phyloP scores from a whole-genome alignment of 2,888 invertebrate species.

The Argynnis bischoffii region DNA sequence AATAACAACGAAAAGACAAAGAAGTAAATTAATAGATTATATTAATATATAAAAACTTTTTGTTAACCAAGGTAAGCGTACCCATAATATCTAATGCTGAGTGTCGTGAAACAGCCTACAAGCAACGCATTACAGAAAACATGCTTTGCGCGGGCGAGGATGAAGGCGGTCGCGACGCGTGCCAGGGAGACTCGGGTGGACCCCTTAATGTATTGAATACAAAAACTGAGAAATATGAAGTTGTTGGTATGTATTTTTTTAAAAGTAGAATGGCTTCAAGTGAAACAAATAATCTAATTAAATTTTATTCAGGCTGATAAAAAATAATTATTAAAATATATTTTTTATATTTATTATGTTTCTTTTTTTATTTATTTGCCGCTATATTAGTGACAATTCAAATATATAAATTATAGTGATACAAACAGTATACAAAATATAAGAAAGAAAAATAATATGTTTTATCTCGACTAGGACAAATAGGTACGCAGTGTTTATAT shows the following conservation, averaged over 20 bases:
- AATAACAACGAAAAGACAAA: not conserved
- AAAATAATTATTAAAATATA: too few species aligned
- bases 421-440: too few species aligned
- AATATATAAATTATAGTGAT: too few species aligned
- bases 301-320: not conserved
- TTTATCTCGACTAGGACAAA: too few species aligned
- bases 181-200: slow-evolving; percentile 92
- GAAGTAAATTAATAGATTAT: not conserved
- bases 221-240: slow-evolving; percentile 62
- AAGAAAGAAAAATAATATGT: too few species aligned
- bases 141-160: slow-evolving; percentile 91
- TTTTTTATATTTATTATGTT: too few species aligned
- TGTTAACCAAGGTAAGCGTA: slow-evolving; percentile 62
- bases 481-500: too few species aligned
- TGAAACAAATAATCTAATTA: not conserved
- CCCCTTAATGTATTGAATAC: slow-evolving; percentile 85
- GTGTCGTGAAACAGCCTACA: slow-evolving; percentile 86
- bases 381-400: too few species aligned
- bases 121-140: slow-evolving; percentile 87
- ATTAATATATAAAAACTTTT: not conserved
- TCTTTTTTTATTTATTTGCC: too few species aligned
- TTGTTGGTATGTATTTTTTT: slow-evolving; percentile 41
- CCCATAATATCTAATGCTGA: slow-evolving; percentile 79
- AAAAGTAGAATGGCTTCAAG: too few species aligned
- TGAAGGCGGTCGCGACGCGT: slow-evolving; percentile 89